A percentile compares a stretch with the other conserved stretches of the same genome.
These are phyloP conservation scores for Adelges cooleyi DNA, from an alignment of 1,140 invertebrate genomes.

Conservation along the genomic window DNA sequence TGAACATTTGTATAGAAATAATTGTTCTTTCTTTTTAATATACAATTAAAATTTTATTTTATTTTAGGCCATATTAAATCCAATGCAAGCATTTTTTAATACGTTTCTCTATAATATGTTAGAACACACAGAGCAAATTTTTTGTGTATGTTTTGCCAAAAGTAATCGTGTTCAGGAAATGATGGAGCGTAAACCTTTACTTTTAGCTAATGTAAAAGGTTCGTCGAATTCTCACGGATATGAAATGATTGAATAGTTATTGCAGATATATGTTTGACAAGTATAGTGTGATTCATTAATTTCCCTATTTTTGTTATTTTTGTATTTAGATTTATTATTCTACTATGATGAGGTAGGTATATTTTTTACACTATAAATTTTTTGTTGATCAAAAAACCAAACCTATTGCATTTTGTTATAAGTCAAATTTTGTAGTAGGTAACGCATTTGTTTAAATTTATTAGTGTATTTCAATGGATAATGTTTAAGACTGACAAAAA, in stretches of 20 bases:
- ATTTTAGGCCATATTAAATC: constrained; percentile 62
- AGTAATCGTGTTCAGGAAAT: background rate
- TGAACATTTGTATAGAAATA: background rate
- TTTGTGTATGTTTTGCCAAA: background rate
- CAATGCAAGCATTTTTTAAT: constrained; percentile 69
- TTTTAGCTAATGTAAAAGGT: constrained; percentile 16
- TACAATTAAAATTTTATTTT: constrained; percentile 20
- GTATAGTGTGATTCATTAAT: too few species aligned
- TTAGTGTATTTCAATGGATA: too few species aligned
- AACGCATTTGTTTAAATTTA: too few species aligned
- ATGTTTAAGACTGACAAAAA: too few species aligned
- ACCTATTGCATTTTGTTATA: too few species aligned
- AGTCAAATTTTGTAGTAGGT: too few species aligned
- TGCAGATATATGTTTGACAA: too few species aligned
- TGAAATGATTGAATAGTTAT: constrained; percentile 9
- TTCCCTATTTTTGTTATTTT: too few species aligned
- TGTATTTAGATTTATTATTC: too few species aligned
- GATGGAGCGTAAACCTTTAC: background rate
- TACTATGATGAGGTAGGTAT: too few species aligned
- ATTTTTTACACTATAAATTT: too few species aligned
- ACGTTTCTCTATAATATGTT: constrained; percentile 53
- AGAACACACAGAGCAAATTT: constrained; percentile 35
- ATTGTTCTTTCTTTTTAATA: constrained; percentile 28
- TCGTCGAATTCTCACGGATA: constrained; percentile 22
- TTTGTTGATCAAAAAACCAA: too few species aligned